phyloP scores from a whole-genome alignment of 2,888 invertebrate genomes.

The Autographa pulchrina region DNA sequence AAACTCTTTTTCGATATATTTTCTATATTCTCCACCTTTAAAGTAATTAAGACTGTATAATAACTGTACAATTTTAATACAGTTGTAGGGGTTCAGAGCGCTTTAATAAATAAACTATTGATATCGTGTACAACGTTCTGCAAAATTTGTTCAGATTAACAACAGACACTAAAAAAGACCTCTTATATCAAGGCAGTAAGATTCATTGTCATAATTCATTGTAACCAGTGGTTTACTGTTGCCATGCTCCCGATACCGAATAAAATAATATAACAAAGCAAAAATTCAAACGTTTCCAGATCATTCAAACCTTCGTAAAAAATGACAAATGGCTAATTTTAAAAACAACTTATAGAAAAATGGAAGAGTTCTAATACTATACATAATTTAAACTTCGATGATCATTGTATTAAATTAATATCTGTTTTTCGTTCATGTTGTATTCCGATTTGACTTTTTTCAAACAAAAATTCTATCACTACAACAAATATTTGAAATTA shows the following conservation, averaged over 20 bases:
- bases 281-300: not conserved
- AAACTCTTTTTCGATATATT: no score
- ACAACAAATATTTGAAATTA: no score
- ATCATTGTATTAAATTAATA: conserved; percentile 32
- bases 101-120: no score
- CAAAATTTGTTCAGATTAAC: no score
- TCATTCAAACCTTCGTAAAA: not conserved
- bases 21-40: no score
- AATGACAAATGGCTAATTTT: conserved; percentile 17
- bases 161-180: not conserved
- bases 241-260: not conserved
- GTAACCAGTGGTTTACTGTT: not conserved
- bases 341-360: conserved; percentile 44
- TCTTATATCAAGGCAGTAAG: not conserved
- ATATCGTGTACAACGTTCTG: no score
- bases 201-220: not conserved
- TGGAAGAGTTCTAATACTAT: conserved; percentile 53
- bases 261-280: not conserved
- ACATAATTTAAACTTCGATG: conserved; percentile 50
- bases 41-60: no score
- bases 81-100: no score
- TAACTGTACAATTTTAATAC: no score
- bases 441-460: conserved; percentile 42
- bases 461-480: no score
- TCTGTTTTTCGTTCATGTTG: conserved; percentile 21